Conservation (phyloP, 2,888 invertebrate genomes). For the Fragum whitleyi region DNA sequence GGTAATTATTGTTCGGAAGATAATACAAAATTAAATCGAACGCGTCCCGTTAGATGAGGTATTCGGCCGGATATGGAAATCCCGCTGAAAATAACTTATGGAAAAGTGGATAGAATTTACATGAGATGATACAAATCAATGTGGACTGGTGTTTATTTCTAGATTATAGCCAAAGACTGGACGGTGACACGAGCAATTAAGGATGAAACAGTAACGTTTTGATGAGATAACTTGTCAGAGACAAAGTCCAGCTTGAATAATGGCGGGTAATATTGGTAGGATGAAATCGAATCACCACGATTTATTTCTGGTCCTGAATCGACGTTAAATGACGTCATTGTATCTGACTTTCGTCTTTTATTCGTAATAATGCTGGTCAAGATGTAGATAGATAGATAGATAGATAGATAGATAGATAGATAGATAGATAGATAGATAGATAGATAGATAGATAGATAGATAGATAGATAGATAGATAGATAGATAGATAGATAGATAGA, state of each 20-base stretch:
- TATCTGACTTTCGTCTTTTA: neutral
- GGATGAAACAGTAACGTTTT: slow-evolving; percentile 34
- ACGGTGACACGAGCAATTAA: slow-evolving; percentile 35
- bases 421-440: slow-evolving; percentile 9
- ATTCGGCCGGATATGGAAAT: slow-evolving; percentile 52
- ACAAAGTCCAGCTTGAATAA: slow-evolving; percentile 28
- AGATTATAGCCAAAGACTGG: slow-evolving; percentile 15
- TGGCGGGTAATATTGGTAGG: slow-evolving; percentile 19
- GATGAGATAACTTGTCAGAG: slow-evolving; percentile 34
- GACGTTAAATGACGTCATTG: neutral
- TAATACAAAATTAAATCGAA: slow-evolving; percentile 58
- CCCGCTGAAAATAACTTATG: slow-evolving; percentile 51
- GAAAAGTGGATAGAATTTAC: slow-evolving; percentile 54
- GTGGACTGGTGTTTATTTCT: slow-evolving; percentile 33
- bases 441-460: slow-evolving; percentile 6
- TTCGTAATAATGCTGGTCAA: too few relatives aligned
- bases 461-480: slow-evolving; percentile 9
- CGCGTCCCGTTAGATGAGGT: slow-evolving; percentile 38
- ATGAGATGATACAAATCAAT: slow-evolving; percentile 37
- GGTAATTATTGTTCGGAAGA: slow-evolving; percentile 57
- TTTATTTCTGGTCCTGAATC: slow-evolving; percentile 6
- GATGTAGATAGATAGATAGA: slow-evolving; percentile 1
- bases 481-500: slow-evolving; percentile 2
- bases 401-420: slow-evolving; percentile 6
- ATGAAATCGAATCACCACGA: slow-evolving; percentile 22